Evolutionary conservation across 1,140 invertebrate species (phyloP).

Genomic region (Tetramorium parvispinum): DNA sequence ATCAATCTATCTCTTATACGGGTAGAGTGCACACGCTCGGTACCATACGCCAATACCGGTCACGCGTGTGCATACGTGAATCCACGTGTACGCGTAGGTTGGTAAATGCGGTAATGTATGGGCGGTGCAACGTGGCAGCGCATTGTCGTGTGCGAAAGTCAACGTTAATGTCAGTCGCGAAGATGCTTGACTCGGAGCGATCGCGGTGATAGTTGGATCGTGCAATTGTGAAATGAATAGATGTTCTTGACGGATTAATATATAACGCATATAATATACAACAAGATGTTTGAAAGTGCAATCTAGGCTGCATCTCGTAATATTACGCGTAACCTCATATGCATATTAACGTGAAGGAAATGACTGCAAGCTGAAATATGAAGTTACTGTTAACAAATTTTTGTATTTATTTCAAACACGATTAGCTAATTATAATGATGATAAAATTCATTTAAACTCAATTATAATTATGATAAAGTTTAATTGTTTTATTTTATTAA

Average conservation of each 20-base stretch:
- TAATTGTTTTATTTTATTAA: background rate
- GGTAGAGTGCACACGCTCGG: conserved; percentile 44
- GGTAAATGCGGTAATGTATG: conserved; percentile 17
- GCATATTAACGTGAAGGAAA: background rate
- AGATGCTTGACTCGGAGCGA: background rate
- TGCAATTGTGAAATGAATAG: background rate
- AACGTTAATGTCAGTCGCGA: conserved; percentile 24
- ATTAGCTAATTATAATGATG: background rate
- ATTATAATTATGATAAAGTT: background rate
- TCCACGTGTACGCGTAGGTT: conserved; percentile 10
- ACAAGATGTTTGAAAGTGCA: background rate
- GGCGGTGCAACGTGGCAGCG: background rate
- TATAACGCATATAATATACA: background rate
- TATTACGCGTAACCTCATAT: background rate
- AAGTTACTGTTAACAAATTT: background rate
- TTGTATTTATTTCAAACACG: background rate
- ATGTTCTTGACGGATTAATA: background rate
- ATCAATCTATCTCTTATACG: conserved; percentile 73
- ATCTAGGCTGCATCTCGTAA: background rate
- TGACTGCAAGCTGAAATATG: background rate
- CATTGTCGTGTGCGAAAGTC: conserved; percentile 33
- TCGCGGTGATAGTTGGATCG: background rate
- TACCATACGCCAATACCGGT: background rate
- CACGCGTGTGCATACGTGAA: conserved; percentile 36
- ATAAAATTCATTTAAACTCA: background rate